A percentile compares a stretch with the other conserved stretches of the same genome.
Conservation (phyloP, 35 echinoderm and acorn worm species). For the Heliocidaris erythrogramma region DNA sequence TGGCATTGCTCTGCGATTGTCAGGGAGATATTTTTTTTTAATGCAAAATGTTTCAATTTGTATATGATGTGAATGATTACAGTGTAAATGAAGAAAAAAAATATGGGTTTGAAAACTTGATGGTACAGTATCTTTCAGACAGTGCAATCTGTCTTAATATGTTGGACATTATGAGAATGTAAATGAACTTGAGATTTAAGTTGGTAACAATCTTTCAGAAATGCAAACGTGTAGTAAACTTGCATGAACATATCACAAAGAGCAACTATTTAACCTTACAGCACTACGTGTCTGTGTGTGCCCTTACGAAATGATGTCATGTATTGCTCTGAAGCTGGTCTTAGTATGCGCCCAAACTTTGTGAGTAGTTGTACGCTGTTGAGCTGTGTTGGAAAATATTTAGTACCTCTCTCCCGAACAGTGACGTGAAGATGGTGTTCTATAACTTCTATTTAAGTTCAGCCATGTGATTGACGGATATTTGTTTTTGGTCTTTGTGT, state of each 20-base stretch:
- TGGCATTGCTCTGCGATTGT: neutral
- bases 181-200: neutral
- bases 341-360: neutral
- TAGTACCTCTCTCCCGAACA: neutral
- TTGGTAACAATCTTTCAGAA: neutral
- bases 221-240: neutral
- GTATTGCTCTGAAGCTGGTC: neutral
- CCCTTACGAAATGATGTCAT: neutral
- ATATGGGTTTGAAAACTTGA: neutral
- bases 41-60: neutral
- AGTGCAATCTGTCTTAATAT: neutral
- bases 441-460: neutral
- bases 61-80: neutral
- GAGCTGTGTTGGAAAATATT: neutral
- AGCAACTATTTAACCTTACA: conserved; percentile 29
- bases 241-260: neutral
- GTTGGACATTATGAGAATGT: neutral
- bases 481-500: neutral
- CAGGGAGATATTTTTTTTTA: neutral
- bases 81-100: neutral
- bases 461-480: neutral
- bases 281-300: neutral
- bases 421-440: neutral
- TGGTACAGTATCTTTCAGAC: neutral
- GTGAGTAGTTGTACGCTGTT: neutral